Conservation (phyloP, 1,140 invertebrate species). For the Dryas iulia region DNA sequence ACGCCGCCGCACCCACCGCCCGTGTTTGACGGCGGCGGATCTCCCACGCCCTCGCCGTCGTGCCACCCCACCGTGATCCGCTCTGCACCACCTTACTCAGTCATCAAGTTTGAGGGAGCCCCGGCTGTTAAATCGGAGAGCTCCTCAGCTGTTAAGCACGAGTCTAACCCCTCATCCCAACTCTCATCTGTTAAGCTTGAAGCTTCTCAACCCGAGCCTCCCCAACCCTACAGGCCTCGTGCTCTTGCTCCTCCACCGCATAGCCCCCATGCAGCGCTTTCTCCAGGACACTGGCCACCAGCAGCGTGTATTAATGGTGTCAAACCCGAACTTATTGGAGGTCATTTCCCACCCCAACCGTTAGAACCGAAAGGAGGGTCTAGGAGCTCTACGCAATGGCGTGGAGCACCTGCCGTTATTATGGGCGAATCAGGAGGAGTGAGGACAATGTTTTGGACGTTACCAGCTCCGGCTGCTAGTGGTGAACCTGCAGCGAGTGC, state of each 20-base stretch:
- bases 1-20: constrained; percentile 76
- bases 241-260: constrained; percentile 53
- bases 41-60: constrained; percentile 73
- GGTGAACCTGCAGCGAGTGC: constrained; percentile 74
- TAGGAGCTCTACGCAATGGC: constrained; percentile 81
- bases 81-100: constrained; percentile 75
- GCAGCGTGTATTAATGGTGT: constrained; percentile 86
- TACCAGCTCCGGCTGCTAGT: constrained; percentile 81
- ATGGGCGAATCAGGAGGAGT: constrained; percentile 95
- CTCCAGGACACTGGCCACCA: constrained; percentile 81
- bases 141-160: constrained; percentile 46
- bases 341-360: constrained; percentile 82
- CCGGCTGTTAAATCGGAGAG: constrained; percentile 54
- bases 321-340: constrained; percentile 89
- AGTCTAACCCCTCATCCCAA: constrained; percentile 47
- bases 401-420: constrained; percentile 91
- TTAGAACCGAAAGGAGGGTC: constrained; percentile 82
- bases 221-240: constrained; percentile 63
- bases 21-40: constrained; percentile 77
- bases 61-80: constrained; percentile 80
- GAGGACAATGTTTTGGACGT: constrained; percentile 94
- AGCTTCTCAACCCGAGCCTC: constrained; percentile 55
- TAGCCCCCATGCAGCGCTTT: constrained; percentile 60
- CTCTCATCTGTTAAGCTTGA: constrained; percentile 62
- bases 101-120: constrained; percentile 79